These are phyloP conservation scores for Anolis apletophallus DNA, from an alignment of 2,797 vertebrate genomes.

Conservation along the genomic window DNA sequence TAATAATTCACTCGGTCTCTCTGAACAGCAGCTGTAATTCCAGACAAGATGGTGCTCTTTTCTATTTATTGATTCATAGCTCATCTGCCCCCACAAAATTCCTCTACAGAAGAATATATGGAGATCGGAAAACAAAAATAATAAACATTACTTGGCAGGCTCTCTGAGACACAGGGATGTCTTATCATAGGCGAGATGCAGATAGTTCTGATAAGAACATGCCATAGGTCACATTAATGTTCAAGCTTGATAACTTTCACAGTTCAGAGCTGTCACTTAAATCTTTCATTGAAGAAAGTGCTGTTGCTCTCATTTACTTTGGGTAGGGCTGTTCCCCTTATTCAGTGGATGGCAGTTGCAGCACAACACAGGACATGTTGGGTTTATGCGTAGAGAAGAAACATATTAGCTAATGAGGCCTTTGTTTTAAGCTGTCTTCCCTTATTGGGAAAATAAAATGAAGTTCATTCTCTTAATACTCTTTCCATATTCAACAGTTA, in stretches of 20 bases:
- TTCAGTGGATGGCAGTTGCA: constrained; percentile 17
- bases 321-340: constrained; percentile 16
- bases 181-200: constrained; percentile 35
- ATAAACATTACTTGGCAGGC: constrained; percentile 18
- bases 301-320: constrained; percentile 25
- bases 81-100: not conserved
- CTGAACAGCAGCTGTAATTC: constrained; percentile 45
- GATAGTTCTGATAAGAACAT: constrained; percentile 35
- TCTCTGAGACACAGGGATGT: constrained; percentile 39
- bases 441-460: constrained; percentile 36
- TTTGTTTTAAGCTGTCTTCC: constrained; percentile 43
- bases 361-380: not conserved
- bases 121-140: constrained; percentile 27
- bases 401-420: constrained; percentile 52
- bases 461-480: constrained; percentile 29
- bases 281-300: constrained; percentile 14
- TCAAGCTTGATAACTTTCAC: constrained; percentile 54
- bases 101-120: not conserved
- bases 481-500: constrained; percentile 41
- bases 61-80: constrained; percentile 32
- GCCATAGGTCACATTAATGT: constrained; percentile 43
- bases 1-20: constrained; percentile 10
- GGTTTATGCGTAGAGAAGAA: constrained; percentile 47
- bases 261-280: constrained; percentile 52
- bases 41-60: constrained; percentile 38